Percentiles rank a stretch among this genome's conserved stretches.
These are phyloP conservation scores for Diplodus sargus DNA, from an alignment of 2,797 vertebrate genomes.

Conservation along the genomic window DNA sequence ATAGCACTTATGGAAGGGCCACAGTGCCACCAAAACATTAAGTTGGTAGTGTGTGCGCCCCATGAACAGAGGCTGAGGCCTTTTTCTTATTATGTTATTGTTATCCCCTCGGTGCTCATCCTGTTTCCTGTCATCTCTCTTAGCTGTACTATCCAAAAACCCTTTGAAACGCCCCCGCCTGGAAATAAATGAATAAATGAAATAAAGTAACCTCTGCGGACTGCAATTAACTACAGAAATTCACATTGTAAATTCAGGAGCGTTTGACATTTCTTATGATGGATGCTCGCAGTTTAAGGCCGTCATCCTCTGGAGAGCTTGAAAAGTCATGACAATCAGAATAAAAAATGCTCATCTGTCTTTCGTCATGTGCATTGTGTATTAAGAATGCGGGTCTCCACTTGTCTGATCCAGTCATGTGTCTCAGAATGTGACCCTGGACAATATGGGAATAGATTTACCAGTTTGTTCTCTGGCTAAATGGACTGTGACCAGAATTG, in stretches of 20 bases:
- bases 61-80: too few species aligned
- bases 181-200: too few species aligned
- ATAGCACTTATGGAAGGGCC: not conserved
- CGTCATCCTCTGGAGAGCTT: conserved; percentile 8
- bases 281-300: conserved; percentile 3
- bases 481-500: conserved; percentile 70
- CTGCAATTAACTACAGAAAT: conserved; percentile 6
- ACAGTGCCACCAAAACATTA: not conserved
- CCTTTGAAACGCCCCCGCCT: too few species aligned
- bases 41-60: too few species aligned
- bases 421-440: conserved; percentile 62
- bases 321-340: conserved; percentile 20
- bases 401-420: conserved; percentile 49
- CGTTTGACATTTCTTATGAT: not conserved
- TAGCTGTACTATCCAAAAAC: too few species aligned
- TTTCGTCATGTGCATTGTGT: conserved; percentile 31
- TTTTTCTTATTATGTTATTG: too few species aligned
- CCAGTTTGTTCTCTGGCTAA: conserved; percentile 74
- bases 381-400: conserved; percentile 34
- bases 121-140: too few species aligned
- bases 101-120: too few species aligned
- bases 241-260: conserved; percentile 9
- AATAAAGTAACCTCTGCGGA: not conserved
- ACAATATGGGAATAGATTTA: conserved; percentile 80
- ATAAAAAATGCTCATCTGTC: conserved; percentile 50